These are phyloP conservation scores for Anthopleura sola DNA, from an alignment of 64 coral and sea anemone genomes.

Conservation along the genomic window DNA sequence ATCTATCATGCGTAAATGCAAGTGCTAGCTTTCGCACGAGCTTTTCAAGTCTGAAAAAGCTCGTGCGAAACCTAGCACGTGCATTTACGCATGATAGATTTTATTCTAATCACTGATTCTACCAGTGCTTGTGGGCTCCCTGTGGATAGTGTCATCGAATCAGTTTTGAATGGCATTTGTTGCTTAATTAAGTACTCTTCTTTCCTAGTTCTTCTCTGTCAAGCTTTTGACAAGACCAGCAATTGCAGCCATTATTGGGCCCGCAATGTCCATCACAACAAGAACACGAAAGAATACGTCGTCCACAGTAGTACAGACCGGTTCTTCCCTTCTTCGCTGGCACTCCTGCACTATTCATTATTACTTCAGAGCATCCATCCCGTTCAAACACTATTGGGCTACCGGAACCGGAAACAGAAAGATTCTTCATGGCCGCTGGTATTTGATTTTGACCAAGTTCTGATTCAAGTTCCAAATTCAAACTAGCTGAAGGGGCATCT, in stretches of 20 bases:
- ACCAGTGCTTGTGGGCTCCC: too few relatives aligned
- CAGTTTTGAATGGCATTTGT: too few relatives aligned
- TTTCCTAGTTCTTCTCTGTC: constrained; percentile 84
- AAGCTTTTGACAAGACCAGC: constrained; percentile 75
- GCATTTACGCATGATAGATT: too few relatives aligned
- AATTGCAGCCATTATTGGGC: constrained; percentile 69
- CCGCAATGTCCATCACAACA: constrained; percentile 87
- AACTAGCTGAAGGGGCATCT: too few relatives aligned
- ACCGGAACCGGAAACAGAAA: background rate
- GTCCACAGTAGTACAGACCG: constrained; percentile 85
- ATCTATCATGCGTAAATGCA: too few relatives aligned
- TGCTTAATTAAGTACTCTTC: too few relatives aligned
- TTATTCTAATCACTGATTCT: too few relatives aligned
- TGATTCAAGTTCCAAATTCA: too few relatives aligned
- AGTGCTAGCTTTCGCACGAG: too few relatives aligned
- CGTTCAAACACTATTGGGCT: background rate
- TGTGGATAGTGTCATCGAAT: too few relatives aligned
- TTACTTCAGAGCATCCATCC: constrained; percentile 12
- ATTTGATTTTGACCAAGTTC: background rate
- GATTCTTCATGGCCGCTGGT: background rate
- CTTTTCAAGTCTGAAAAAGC: too few relatives aligned
- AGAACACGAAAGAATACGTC: constrained; percentile 55
- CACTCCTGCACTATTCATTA: constrained; percentile 57
- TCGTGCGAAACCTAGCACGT: too few relatives aligned
- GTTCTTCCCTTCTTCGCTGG: constrained; percentile 76